Percentiles rank a stretch among this genome's conserved stretches.
These are phyloP conservation scores for Anguilla pacifica DNA, from an alignment of 2,797 vertebrate genomes.

Conservation along the genomic window DNA sequence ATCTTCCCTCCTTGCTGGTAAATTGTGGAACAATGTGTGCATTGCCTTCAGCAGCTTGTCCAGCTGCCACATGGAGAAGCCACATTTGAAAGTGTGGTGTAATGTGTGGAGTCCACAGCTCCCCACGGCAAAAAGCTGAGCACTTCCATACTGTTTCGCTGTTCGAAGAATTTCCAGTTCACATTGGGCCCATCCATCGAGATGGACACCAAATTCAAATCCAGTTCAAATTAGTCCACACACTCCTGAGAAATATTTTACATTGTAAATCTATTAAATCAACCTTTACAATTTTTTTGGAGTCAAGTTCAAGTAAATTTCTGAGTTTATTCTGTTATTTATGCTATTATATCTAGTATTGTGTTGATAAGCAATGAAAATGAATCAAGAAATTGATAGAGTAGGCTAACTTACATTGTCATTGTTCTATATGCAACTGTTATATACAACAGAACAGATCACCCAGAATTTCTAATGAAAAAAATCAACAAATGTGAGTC, in stretches of 20 bases:
- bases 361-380: too few relatives aligned
- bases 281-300: too few relatives aligned
- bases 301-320: too few relatives aligned
- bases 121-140: conserved; percentile 30
- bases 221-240: conserved; percentile 24
- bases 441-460: too few relatives aligned
- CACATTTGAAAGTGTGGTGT: conserved; percentile 25
- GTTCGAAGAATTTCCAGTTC: conserved; percentile 28
- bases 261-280: not conserved
- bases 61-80: conserved; percentile 17
- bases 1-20: conserved; percentile 38
- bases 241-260: conserved; percentile 27
- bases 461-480: too few relatives aligned
- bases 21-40: conserved; percentile 23
- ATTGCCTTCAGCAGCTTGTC: conserved; percentile 1
- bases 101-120: conserved; percentile 33
- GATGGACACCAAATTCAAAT: conserved; percentile 20
- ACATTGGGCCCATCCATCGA: conserved; percentile 28
- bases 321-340: too few relatives aligned
- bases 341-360: too few relatives aligned
- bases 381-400: too few relatives aligned
- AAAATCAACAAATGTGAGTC: not conserved
- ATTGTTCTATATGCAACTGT: too few relatives aligned
- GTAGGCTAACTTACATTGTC: too few relatives aligned
- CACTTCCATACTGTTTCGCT: conserved; percentile 25